These are phyloP conservation scores for Sarcophaga rosellei DNA, from an alignment of 2,888 invertebrate genomes.

Conservation along the genomic window DNA sequence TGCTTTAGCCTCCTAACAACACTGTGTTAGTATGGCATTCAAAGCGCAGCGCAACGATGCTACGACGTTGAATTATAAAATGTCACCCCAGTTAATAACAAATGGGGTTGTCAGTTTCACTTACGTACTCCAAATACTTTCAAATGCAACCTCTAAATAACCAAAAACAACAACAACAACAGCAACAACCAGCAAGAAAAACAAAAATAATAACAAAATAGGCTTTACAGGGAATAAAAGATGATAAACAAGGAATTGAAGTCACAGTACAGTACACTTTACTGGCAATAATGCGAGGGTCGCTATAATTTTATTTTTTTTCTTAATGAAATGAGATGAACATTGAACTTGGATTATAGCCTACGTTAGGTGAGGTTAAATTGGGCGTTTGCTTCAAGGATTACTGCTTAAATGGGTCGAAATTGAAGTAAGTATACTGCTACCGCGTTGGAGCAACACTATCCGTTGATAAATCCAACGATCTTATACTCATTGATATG, in stretches of 20 bases:
- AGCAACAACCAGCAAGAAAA: not conserved
- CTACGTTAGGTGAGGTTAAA: too few species aligned
- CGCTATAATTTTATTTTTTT: too few species aligned
- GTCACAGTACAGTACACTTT: not conserved
- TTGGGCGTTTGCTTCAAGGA: too few species aligned
- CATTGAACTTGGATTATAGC: too few species aligned
- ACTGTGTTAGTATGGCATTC: not conserved
- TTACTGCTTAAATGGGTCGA: too few species aligned
- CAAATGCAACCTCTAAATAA: conserved; percentile 28
- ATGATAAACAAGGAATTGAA: not conserved
- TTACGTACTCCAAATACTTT: conserved; percentile 27
- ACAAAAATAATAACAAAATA: not conserved
- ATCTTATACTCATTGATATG: too few species aligned
- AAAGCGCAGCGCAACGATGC: not conserved
- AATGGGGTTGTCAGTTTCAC: conserved; percentile 46
- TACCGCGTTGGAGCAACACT: too few species aligned
- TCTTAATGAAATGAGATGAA: too few species aligned
- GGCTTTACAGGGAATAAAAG: not conserved
- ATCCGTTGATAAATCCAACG: too few species aligned
- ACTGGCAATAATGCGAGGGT: too few species aligned
- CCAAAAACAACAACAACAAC: not conserved
- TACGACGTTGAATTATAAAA: conserved; percentile 20
- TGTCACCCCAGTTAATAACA: conserved; percentile 51
- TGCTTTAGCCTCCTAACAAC: not conserved
- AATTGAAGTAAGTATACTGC: too few species aligned